These are phyloP conservation scores for Ctenicera cuprea DNA, from an alignment of 2,888 invertebrate species.

Conservation along the genomic window DNA sequence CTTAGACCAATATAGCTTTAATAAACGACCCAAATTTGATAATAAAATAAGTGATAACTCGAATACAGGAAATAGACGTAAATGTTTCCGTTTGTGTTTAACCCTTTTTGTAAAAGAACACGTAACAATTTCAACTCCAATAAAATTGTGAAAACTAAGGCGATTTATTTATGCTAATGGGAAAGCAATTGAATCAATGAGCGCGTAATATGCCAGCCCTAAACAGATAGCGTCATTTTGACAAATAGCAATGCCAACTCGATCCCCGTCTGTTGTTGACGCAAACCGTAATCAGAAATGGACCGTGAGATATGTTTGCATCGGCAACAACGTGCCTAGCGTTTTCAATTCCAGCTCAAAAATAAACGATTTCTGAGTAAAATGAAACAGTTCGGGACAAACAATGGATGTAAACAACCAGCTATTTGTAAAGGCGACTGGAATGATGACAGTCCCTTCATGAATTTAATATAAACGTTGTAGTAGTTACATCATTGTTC, in stretches of 20 bases:
- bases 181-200: conserved; percentile 42
- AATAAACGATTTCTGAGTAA: conserved; percentile 36
- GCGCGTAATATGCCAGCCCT: conserved; percentile 37
- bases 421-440: conserved; percentile 16
- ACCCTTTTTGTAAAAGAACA: too few relatives aligned
- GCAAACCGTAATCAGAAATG: conserved; percentile 58
- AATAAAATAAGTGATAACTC: too few relatives aligned
- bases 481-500: background rate
- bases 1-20: too few relatives aligned
- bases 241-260: conserved; percentile 56
- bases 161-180: conserved; percentile 23
- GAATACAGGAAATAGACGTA: too few relatives aligned
- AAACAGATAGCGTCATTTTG: conserved; percentile 49
- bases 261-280: conserved; percentile 58
- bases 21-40: too few relatives aligned
- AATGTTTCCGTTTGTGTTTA: too few relatives aligned
- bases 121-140: too few relatives aligned
- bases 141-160: background rate
- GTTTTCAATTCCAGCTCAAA: conserved; percentile 54
- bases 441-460: background rate
- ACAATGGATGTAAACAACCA: conserved; percentile 19
- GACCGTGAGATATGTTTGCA: conserved; percentile 58
- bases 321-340: conserved; percentile 50
- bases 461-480: conserved; percentile 7
- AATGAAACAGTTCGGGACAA: conserved; percentile 24